Base-by-base conservation (phyloP, 2,888 invertebrate genomes). In the Disparrhopalites patrizii region DNA sequence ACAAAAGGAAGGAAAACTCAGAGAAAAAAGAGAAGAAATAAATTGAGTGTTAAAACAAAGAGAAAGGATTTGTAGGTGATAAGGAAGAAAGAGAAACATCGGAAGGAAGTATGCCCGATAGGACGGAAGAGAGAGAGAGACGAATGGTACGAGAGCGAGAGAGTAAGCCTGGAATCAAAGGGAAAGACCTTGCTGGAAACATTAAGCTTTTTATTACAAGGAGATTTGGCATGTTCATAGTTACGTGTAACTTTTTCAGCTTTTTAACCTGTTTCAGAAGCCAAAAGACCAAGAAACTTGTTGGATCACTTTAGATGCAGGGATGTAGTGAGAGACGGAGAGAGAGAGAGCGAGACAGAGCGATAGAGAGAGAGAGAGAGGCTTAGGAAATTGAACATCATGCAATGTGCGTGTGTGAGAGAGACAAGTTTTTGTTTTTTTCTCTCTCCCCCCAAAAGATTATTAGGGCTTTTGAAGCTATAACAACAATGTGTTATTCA, bases 181-280 rank as follows among this genome's bases (percentile, higher is more conserved):
- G 23, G 20, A 20, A 2, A 23, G 13, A 47, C 23, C 23, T 36
- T 52, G 36, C 51, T 51, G 33, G 51, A 61, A 61, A 61, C 51
- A 51, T 51, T 51, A 51, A 52, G 51, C 51, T 50, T 61, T 61
- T 61, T 61, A 61, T 61, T 61, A 61, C 58, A 58, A 30, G 30
- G 27, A 58, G 43, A 58, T 28, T 43, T 58, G 43, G 58, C 58
- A 27, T 58, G 58, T 47, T 52, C 4, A 47, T 8, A 23, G 7
- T 51, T 61, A 36, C 38, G 31, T 61, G 61, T 51, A 51, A 51
- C 50, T 61, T 61, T 61, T 66, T 61, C 54, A 31, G 55, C 50
- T 36, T n/a, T n/a, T 66, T 54, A 67, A 63, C 67, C 62, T 62
- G 58, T 67, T 67, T 67, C 60, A 63, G 67, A 33, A 63, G 67